These are phyloP conservation scores for Caerostris extrusa DNA, from an alignment of 1,140 invertebrate genomes.

Conservation along the genomic window DNA sequence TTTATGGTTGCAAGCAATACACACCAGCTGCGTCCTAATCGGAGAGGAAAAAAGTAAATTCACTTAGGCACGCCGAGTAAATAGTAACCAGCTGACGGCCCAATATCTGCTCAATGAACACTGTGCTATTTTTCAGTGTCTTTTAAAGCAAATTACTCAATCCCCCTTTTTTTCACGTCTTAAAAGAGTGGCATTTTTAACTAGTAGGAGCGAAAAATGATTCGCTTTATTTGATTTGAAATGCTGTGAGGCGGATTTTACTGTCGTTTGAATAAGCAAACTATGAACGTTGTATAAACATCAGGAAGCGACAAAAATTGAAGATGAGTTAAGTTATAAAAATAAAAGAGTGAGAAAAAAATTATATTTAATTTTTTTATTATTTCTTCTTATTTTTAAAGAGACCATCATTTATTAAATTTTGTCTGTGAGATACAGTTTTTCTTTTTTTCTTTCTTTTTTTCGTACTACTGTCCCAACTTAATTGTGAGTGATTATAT, in stretches of 20 bases:
- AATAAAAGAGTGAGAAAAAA: too few relatives aligned
- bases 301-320: background rate
- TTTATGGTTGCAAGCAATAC: background rate
- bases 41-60: background rate
- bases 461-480: too few relatives aligned
- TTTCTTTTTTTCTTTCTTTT: too few relatives aligned
- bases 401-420: too few relatives aligned
- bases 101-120: background rate
- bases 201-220: too few relatives aligned
- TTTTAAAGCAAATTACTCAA: background rate
- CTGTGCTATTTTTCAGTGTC: background rate
- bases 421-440: too few relatives aligned
- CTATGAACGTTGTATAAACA: background rate
- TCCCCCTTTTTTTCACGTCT: too few relatives aligned
- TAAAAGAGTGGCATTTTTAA: too few relatives aligned
- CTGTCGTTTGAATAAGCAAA: background rate
- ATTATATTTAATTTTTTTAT: too few relatives aligned
- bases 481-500: too few relatives aligned
- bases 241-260: background rate
- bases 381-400: too few relatives aligned
- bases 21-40: background rate
- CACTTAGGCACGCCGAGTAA: background rate
- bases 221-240: background rate
- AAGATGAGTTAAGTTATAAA: too few relatives aligned
- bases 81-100: background rate